phyloP scores from a whole-genome alignment of 2,113 vertebrate genomes.

The Gallinago jamesoni region DNA sequence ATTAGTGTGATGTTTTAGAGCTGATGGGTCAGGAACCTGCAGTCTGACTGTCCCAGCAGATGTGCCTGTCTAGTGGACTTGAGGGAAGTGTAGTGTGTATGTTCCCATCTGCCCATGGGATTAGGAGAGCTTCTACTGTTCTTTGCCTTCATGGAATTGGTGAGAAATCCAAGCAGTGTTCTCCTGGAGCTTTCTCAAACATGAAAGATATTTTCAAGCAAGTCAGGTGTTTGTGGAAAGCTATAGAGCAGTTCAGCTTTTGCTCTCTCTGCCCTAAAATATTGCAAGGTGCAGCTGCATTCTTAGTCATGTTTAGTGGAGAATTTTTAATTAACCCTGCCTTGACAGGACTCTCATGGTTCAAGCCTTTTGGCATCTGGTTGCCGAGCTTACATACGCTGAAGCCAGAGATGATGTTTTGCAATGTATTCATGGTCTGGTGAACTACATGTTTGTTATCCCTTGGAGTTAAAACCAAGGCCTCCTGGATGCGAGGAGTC shows the following conservation, averaged over 20 bases:
- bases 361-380: neutral
- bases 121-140: neutral
- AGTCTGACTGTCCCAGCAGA: neutral
- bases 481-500: neutral
- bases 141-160: neutral
- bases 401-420: neutral
- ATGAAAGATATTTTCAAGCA: neutral
- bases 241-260: neutral
- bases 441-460: neutral
- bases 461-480: neutral
- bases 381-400: neutral
- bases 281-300: neutral
- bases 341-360: neutral
- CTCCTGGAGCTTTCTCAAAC: neutral
- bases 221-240: neutral
- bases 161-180: neutral
- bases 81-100: neutral
- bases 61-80: neutral
- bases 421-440: neutral
- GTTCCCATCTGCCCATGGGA: neutral
- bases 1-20: neutral
- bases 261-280: neutral
- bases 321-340: neutral
- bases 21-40: neutral
- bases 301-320: neutral